Conservation (phyloP, 2,797 vertebrate species). For the Taenioides sp. region DNA sequence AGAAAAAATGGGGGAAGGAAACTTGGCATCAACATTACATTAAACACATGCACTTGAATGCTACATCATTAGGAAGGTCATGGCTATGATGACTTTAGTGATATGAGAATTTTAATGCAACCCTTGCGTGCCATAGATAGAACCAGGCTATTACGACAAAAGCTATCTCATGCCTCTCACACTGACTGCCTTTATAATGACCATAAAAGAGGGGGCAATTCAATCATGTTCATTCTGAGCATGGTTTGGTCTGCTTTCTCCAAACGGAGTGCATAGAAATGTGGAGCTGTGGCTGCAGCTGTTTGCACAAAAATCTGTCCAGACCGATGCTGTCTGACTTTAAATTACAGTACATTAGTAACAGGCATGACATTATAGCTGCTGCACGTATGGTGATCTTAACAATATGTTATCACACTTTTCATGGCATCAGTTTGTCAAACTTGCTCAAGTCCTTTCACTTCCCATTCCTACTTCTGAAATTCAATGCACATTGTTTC, state of each 20-base stretch:
- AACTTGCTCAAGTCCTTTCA: not conserved
- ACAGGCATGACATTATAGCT: not conserved
- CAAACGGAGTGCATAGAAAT: conserved; percentile 74
- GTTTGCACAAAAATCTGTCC: conserved; percentile 20
- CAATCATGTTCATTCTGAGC: conserved; percentile 76
- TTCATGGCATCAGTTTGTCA: not conserved
- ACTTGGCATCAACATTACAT: conserved; percentile 71
- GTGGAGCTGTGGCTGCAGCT: conserved; percentile 60
- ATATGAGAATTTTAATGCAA: conserved; percentile 58
- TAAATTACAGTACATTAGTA: conserved; percentile 8
- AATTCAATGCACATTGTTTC: not conserved
- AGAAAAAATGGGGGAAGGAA: conserved; percentile 71
- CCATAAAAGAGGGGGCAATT: conserved; percentile 82
- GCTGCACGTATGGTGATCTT: not conserved
- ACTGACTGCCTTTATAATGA: conserved; percentile 64
- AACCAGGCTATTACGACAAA: conserved; percentile 61
- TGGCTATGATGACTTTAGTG: conserved; percentile 57
- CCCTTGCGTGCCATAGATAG: conserved; percentile 60
- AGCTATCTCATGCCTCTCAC: conserved; percentile 65
- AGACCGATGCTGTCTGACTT: conserved; percentile 19
- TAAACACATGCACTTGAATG: conserved; percentile 57
- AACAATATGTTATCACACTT: not conserved
- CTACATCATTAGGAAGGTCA: conserved; percentile 67
- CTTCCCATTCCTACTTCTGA: not conserved
- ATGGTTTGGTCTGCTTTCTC: conserved; percentile 79